Evolutionary conservation across 2,888 invertebrate species (phyloP).

Genomic region (Gibbula magus): DNA sequence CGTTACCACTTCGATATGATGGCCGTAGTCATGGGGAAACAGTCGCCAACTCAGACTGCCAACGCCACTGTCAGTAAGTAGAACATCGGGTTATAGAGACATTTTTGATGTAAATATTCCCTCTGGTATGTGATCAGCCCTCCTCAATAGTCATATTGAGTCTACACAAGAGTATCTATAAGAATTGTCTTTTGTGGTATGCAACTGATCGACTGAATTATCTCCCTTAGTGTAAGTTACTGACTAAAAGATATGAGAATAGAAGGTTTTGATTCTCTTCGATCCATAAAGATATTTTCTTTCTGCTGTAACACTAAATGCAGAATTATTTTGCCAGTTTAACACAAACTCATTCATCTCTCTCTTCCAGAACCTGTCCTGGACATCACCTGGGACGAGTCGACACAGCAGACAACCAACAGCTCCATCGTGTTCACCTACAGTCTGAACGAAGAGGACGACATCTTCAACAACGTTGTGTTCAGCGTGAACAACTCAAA

Average conservation of each 20-base stretch:
- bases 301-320: not conserved
- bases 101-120: no score
- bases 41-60: slow-evolving; percentile 37
- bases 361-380: slow-evolving; percentile 45
- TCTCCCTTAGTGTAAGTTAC: no score
- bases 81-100: no score
- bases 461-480: slow-evolving; percentile 54
- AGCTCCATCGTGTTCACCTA: slow-evolving; percentile 47
- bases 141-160: no score
- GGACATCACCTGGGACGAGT: slow-evolving; percentile 34
- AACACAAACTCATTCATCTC: not conserved
- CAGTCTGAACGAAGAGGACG: slow-evolving; percentile 39
- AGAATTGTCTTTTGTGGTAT: no score
- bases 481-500: slow-evolving; percentile 36
- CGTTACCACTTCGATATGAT: slow-evolving; percentile 51
- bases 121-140: no score
- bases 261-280: not conserved
- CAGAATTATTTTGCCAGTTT: no score
- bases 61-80: slow-evolving; percentile 54
- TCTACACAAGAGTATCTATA: no score
- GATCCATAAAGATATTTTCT: no score
- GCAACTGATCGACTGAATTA: no score
- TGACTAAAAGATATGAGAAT: no score
- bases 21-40: slow-evolving; percentile 44
- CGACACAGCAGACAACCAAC: slow-evolving; percentile 30